Evolutionary conservation across 2,797 vertebrate genomes (phyloP).

Genomic region (Decapterus maruadsi): DNA sequence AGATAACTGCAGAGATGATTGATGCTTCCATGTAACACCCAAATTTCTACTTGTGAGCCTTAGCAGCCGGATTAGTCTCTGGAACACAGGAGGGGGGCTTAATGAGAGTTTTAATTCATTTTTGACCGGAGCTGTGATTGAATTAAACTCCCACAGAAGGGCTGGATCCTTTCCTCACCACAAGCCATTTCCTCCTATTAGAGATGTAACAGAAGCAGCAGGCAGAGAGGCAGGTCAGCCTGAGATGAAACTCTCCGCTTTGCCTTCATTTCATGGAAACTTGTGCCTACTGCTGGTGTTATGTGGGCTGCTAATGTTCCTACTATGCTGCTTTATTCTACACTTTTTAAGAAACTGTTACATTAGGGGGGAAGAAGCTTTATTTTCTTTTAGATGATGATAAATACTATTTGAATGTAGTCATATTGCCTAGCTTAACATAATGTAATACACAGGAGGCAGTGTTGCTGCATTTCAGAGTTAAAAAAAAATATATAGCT

Average conservation of each 20-base stretch:
- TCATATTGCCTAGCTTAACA: not conserved
- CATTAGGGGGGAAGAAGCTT: not conserved
- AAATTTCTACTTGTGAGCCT: constrained; percentile 63
- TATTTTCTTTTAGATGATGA: not conserved
- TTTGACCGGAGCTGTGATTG: constrained; percentile 81
- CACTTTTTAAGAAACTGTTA: not conserved
- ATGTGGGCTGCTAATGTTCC: constrained; percentile 1
- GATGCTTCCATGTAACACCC: constrained; percentile 62
- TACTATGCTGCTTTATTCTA: not conserved
- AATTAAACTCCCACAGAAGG: constrained; percentile 85
- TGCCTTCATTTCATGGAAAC: constrained; percentile 32
- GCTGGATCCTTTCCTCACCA: constrained; percentile 71
- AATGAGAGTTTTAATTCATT: constrained; percentile 86
- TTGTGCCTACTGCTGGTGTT: constrained; percentile 3
- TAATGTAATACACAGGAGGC: not conserved
- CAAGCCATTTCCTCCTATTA: constrained; percentile 84
- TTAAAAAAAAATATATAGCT: not conserved
- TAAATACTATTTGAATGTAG: not conserved
- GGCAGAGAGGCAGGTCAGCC: constrained; percentile 48
- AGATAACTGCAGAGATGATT: constrained; percentile 56
- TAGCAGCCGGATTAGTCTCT: constrained; percentile 66
- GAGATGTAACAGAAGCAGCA: constrained; percentile 72
- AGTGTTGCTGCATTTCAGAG: not conserved
- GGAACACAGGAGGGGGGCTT: constrained; percentile 67
- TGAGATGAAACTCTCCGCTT: constrained; percentile 32